These are phyloP conservation scores for Bemisia tabaci DNA, from an alignment of 1,140 invertebrate species.

Conservation along the genomic window DNA sequence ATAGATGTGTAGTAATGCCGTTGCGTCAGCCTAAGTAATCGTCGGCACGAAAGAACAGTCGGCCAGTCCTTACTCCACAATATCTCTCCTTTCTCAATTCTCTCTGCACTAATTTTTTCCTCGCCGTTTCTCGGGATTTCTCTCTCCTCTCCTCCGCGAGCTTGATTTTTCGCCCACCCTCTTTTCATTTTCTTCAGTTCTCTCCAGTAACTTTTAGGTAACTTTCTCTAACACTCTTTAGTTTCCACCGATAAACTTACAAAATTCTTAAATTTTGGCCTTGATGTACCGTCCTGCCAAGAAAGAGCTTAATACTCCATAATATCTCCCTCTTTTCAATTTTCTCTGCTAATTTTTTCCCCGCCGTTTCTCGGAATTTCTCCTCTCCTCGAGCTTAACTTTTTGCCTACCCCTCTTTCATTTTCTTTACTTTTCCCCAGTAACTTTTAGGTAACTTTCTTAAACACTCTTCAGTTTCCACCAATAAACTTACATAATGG, in stretches of 20 bases:
- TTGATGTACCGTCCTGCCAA: too few species aligned
- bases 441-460: too few species aligned
- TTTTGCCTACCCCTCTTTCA: not conserved
- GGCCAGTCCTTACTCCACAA: not conserved
- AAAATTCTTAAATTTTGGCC: too few species aligned
- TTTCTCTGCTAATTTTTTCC: not conserved
- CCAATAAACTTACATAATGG: too few species aligned
- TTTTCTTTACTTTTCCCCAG: too few species aligned
- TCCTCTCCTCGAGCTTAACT: not conserved
- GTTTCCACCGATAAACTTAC: too few species aligned
- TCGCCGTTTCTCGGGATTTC: not conserved
- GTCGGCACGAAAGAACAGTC: not conserved
- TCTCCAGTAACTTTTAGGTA: too few species aligned
- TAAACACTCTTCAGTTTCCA: too few species aligned
- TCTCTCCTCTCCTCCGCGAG: not conserved
- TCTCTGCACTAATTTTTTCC: not conserved
- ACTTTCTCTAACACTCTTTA: too few species aligned
- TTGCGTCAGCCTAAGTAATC: not conserved
- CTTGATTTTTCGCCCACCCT: not conserved
- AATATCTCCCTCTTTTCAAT: not conserved
- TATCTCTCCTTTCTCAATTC: not conserved
- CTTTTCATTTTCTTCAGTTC: not conserved
- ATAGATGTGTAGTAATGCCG: not conserved
- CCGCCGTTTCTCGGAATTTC: not conserved
- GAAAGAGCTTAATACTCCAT: too few species aligned